Percentiles rank a stretch among this genome's conserved stretches.
These are phyloP conservation scores for Ellobium chinense DNA, from an alignment of 2,888 invertebrate species.

Conservation along the genomic window DNA sequence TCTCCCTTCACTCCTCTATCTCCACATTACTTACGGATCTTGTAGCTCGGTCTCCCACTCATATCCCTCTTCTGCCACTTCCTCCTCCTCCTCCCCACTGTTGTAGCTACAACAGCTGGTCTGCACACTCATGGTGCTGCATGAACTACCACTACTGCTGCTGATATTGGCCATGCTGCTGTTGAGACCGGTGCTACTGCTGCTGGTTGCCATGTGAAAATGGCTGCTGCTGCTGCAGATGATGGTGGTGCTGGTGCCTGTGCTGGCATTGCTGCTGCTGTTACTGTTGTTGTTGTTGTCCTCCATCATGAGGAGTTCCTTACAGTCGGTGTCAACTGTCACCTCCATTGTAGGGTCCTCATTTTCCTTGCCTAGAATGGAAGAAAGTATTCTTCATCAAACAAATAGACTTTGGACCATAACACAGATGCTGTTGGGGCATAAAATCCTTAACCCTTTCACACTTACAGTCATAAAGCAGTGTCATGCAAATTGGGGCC, in stretches of 20 bases:
- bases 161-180: background rate
- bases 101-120: constrained; percentile 26
- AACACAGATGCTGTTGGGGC: no score
- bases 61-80: constrained; percentile 74
- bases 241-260: constrained; percentile 11
- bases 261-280: constrained; percentile 10
- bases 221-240: background rate
- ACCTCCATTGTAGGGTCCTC: constrained; percentile 62
- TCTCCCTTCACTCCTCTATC: background rate
- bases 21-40: constrained; percentile 83
- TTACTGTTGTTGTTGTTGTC: constrained; percentile 52
- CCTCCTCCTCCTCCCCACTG: constrained; percentile 64
- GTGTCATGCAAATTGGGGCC: no score
- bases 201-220: constrained; percentile 20
- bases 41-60: constrained; percentile 87
- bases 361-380: constrained; percentile 72
- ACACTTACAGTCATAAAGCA: no score
- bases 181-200: background rate
- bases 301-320: constrained; percentile 55
- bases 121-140: constrained; percentile 8
- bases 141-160: constrained; percentile 4
- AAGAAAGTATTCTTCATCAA: background rate
- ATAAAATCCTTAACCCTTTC: no score
- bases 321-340: constrained; percentile 51
- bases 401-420: background rate